These are phyloP conservation scores for Ascaphus truei DNA, from an alignment of 2,113 vertebrate genomes.

Conservation along the genomic window DNA sequence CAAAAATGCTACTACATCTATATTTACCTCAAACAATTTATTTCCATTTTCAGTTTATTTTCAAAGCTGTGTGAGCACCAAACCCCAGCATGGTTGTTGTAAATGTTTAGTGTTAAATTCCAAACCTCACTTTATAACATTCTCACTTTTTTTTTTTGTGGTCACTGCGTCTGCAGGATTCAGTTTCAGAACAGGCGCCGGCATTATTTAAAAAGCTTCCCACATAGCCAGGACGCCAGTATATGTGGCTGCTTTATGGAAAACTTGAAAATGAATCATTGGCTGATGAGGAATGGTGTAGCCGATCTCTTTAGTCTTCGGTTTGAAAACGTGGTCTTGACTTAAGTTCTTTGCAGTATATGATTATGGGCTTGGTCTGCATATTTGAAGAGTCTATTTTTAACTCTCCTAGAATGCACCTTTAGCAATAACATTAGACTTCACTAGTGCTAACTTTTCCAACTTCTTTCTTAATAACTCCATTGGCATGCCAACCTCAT, in stretches of 20 bases:
- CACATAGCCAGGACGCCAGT: not conserved
- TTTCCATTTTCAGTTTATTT: not conserved
- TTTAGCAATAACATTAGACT: not conserved
- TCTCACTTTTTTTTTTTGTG: slow-evolving; percentile 11
- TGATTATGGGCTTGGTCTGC: not conserved
- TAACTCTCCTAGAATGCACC: not conserved
- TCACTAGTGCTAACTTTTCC: not conserved
- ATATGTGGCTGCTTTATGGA: slow-evolving; percentile 11
- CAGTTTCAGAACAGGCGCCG: slow-evolving; percentile 7
- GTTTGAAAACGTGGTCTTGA: not conserved
- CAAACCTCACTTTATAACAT: not conserved
- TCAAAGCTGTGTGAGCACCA: no score
- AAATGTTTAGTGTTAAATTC: not conserved
- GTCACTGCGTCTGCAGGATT: not conserved
- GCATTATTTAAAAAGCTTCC: not conserved
- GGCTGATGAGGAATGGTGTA: not conserved
- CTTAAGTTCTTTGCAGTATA: not conserved
- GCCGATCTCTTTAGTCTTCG: not conserved
- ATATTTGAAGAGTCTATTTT: not conserved
- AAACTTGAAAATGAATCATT: slow-evolving; percentile 4
- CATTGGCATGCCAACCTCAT: no score
- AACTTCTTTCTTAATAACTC: no score
- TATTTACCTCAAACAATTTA: not conserved
- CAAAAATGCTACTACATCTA: not conserved
- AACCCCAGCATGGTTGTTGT: not conserved